Base-by-base conservation (phyloP, 2,888 invertebrate genomes). In the Drosophila multiciliata region DNA sequence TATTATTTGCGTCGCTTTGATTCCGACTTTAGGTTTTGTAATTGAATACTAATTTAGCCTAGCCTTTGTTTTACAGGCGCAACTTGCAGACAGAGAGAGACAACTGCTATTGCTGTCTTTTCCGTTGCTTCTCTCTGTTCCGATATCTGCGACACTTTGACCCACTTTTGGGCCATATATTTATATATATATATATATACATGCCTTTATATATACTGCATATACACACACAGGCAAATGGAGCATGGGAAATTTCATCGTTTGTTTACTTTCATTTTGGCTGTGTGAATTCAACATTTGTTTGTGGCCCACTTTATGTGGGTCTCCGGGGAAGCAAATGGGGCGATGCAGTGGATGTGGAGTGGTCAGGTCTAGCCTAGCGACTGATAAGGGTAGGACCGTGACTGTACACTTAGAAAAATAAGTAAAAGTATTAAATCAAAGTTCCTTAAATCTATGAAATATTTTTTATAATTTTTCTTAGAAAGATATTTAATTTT, bases 201-300 rank as follows among this genome's bases (percentile, higher is more conserved):
- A 40, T 40, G 48, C 15, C 15, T 32, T 7, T 32, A n/a, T 45
- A n/a, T 17, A 26, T 33, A 42, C 29, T 49, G 62, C 52, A 65
- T 45, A 15, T 15, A 62, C 64, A 52, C 40, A 52, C 29, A 57
- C 38, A 60, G 17, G 36, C 55, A 36, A 54, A 40, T 58, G 50
- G 7, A 54, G 38, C 66, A 65, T 78, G 79, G 64, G 71, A 75
- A 78, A 64, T 78, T 75, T 67, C 20, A 60, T 38, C 45, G 66
- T 65, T 71, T 78, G 79, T 78, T 78, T 79, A 79, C 78, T 75
- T 78, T 78, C 75, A 57, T 78, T 79, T 79, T 63, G 72, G 53
- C 40, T 58, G 59, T 42, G 63, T 50, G 68, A 65, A 73, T 55
- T 36, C 42, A 77, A 73, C 53, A 63, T 70, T 60, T 66, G 54